Conservation (phyloP, 2,113 vertebrate genomes). For the Sphyrna mokarran region DNA sequence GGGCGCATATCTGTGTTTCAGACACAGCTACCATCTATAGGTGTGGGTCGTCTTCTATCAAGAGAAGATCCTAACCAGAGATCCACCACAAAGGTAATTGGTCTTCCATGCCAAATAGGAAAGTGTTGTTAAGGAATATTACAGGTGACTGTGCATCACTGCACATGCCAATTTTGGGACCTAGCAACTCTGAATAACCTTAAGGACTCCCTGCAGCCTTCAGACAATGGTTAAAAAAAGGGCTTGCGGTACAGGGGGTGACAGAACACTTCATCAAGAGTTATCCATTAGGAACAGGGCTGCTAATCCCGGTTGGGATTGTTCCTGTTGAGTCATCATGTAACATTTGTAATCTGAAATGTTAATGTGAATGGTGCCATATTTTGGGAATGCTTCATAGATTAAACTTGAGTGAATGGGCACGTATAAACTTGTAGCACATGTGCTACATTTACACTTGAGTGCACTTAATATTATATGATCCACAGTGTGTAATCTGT, state of each 20-base stretch:
- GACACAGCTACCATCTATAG: constrained; percentile 84
- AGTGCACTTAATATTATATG: not conserved
- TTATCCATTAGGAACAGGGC: not conserved
- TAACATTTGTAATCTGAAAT: not conserved
- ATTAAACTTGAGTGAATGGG: not conserved
- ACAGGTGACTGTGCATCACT: not conserved
- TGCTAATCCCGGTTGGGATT: not conserved
- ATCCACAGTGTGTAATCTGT: not conserved
- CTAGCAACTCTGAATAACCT: not conserved
- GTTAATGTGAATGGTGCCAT: not conserved
- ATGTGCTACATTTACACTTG: not conserved
- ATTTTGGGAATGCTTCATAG: not conserved
- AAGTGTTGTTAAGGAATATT: not conserved
- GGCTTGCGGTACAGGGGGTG: not conserved
- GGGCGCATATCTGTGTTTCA: constrained; percentile 90
- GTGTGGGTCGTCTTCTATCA: constrained; percentile 77
- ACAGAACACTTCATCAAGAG: not conserved
- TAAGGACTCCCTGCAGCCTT: not conserved
- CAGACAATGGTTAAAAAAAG: not conserved
- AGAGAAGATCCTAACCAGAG: constrained; percentile 94
- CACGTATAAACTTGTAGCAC: not conserved
- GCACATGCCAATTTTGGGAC: not conserved
- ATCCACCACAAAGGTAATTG: constrained; percentile 79
- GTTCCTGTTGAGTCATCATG: not conserved
- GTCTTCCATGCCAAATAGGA: not conserved